These are phyloP conservation scores for Jaculus jaculus DNA, from an alignment of 2,113 vertebrate species.

Conservation along the genomic window DNA sequence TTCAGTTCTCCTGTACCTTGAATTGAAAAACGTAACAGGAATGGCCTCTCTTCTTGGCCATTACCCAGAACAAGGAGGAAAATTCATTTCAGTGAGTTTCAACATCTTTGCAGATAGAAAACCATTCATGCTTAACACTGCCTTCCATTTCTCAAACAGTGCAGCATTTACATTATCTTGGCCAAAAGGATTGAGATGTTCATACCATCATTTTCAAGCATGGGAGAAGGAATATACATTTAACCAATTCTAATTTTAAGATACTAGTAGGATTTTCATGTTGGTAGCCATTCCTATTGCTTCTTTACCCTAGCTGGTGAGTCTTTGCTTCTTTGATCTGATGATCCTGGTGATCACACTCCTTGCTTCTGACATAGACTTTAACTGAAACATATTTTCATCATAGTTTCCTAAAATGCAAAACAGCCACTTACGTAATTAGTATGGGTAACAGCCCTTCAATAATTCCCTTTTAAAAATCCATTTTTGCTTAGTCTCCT, in stretches of 20 bases:
- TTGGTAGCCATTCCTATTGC: neutral
- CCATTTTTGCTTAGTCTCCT: neutral
- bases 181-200: neutral
- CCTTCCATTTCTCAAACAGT: neutral
- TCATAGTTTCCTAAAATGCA: neutral
- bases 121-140: neutral
- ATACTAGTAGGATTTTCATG: neutral
- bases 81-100: neutral
- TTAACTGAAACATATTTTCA: neutral
- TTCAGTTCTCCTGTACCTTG: neutral
- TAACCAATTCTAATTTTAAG: neutral
- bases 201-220: neutral
- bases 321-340: neutral
- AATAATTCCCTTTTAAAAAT: neutral
- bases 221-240: neutral
- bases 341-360: neutral
- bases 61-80: neutral
- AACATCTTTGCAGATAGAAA: neutral
- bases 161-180: neutral
- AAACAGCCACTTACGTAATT: neutral
- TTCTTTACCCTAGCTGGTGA: neutral
- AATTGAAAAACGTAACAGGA: slow-evolving; percentile 30
- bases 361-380: neutral
- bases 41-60: neutral
- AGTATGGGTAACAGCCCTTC: neutral